Evolutionary conservation across 2,888 invertebrate species (phyloP).

Genomic region (Ophion obscuratus): DNA sequence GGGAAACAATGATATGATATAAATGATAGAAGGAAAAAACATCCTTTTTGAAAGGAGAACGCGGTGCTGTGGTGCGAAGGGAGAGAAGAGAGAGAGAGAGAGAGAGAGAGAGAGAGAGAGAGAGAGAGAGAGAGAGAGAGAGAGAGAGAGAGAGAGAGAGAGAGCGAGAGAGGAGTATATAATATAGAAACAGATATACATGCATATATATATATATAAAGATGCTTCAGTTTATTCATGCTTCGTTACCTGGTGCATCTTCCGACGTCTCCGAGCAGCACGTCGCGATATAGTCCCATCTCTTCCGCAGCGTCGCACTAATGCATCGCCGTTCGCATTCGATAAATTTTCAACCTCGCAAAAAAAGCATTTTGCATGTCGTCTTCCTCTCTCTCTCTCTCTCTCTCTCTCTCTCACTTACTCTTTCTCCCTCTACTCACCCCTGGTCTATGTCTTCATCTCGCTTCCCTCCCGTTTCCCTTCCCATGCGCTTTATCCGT

Average conservation of each 20-base stretch:
- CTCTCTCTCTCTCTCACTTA: neutral
- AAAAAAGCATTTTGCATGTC: constrained; percentile 67
- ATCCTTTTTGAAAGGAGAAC: neutral
- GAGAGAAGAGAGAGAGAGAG: neutral
- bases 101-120: constrained; percentile 7
- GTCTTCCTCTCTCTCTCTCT: neutral
- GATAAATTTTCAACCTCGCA: constrained; percentile 75
- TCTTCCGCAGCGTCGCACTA: constrained; percentile 75
- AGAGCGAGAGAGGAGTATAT: no score
- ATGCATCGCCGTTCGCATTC: constrained; percentile 78
- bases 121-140: no score
- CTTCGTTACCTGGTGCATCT: constrained; percentile 77
- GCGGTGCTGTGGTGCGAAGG: neutral
- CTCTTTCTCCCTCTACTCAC: neutral
- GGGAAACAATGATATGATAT: neutral
- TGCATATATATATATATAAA: no score
- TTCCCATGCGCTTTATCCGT: constrained; percentile 10
- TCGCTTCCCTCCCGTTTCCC: neutral
- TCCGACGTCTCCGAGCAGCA: constrained; percentile 53
- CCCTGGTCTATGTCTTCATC: neutral
- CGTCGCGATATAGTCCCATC: constrained; percentile 67
- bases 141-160: no score
- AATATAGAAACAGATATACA: no score
- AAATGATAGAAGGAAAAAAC: neutral
- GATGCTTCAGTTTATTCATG: constrained; percentile 70